Percentiles rank a stretch among this genome's conserved stretches.
Evolutionary conservation across 2,888 invertebrate genomes (phyloP).

Genomic region (Drosophila pegasa): DNA sequence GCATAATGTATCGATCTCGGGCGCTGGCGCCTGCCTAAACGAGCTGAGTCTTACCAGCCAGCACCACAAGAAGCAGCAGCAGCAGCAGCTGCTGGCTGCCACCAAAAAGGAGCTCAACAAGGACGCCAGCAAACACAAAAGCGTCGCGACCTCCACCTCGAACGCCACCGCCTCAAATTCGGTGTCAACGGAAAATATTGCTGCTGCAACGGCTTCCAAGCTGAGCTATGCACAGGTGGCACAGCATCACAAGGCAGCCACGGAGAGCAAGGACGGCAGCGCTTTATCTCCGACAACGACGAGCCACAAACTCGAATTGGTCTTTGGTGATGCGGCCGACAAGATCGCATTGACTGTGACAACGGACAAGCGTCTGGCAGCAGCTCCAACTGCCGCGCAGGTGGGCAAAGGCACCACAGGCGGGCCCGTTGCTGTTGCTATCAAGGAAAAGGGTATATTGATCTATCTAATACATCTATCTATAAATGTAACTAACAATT

Average conservation of each 20-base stretch:
- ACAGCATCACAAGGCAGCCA: conserved; percentile 87
- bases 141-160: conserved; percentile 76
- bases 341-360: conserved; percentile 38
- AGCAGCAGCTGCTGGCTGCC: conserved; percentile 23
- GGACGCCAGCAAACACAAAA: conserved; percentile 81
- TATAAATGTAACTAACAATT: neutral
- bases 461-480: neutral
- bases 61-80: conserved; percentile 75
- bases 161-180: conserved; percentile 73
- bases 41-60: conserved; percentile 68
- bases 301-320: conserved; percentile 68
- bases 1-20: conserved; percentile 44
- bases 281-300: conserved; percentile 61
- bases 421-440: conserved; percentile 51
- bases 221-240: conserved; percentile 89
- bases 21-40: conserved; percentile 75
- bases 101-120: conserved; percentile 76
- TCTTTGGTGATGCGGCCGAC: conserved; percentile 50
- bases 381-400: conserved; percentile 21
- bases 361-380: conserved; percentile 57
- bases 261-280: conserved; percentile 63
- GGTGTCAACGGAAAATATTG: conserved; percentile 79
- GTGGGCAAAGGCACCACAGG: conserved; percentile 43
- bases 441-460: conserved; percentile 83
- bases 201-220: conserved; percentile 72